phyloP scores from a whole-genome alignment of 2,888 invertebrate genomes.

The Perizoma affinitatum region DNA sequence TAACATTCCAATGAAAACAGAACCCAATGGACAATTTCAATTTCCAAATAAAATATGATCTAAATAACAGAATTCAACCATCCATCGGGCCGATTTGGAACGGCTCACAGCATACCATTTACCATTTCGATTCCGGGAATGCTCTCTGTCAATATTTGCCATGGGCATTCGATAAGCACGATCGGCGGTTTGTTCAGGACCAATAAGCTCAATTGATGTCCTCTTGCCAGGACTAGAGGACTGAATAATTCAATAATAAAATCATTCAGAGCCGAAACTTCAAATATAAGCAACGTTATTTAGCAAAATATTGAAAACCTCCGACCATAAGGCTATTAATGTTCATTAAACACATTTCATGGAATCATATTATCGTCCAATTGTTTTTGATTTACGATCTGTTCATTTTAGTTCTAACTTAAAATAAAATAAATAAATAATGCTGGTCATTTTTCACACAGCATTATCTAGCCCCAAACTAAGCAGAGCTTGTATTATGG shows the following conservation, averaged over 20 bases:
- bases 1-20: neutral
- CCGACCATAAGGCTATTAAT: too few species aligned
- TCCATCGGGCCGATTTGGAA: conserved; percentile 16
- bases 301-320: too few species aligned
- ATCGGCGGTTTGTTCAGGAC: conserved; percentile 52
- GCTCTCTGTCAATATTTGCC: conserved; percentile 64
- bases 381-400: too few species aligned
- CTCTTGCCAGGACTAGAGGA: conserved; percentile 28
- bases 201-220: conserved; percentile 43
- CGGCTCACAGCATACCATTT: conserved; percentile 38
- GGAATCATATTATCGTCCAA: too few species aligned
- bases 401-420: too few species aligned
- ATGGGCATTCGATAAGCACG: conserved; percentile 56
- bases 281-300: too few species aligned
- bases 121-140: conserved; percentile 56
- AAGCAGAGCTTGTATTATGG: too few species aligned
- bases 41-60: conserved; percentile 13
- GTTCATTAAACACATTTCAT: too few species aligned
- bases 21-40: conserved; percentile 8
- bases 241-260: neutral
- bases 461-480: too few species aligned
- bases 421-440: too few species aligned
- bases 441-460: too few species aligned
- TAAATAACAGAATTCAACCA: conserved; percentile 14
- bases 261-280: neutral